Conservation (phyloP, 2,797 vertebrate genomes). For the Acanthopagrus latus region DNA sequence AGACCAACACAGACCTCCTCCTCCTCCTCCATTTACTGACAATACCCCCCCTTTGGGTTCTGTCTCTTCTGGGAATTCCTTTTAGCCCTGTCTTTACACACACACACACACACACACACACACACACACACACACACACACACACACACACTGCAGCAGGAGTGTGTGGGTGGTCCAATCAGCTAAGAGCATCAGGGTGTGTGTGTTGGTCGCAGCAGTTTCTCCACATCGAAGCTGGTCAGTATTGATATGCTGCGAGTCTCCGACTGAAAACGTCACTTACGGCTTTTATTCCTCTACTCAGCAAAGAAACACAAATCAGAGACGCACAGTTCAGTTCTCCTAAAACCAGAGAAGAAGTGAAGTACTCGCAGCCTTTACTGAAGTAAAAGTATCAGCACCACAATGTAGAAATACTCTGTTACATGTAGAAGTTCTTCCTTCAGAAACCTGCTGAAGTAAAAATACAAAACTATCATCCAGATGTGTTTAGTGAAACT, state of each 20-base stretch:
- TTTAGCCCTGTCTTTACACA: slow-evolving; percentile 4
- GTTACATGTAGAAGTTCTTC: background rate
- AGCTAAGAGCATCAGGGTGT: slow-evolving; percentile 55
- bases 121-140: slow-evolving; percentile 1
- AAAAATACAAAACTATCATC: background rate
- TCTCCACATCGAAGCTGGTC: slow-evolving; percentile 17
- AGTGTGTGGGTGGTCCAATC: slow-evolving; percentile 59
- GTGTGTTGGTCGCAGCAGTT: slow-evolving; percentile 20
- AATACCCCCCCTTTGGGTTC: background rate
- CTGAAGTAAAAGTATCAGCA: too few species aligned
- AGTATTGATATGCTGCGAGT: slow-evolving; percentile 11
- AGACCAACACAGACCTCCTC: background rate
- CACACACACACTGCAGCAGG: background rate
- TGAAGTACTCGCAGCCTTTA: background rate
- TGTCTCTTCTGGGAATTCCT: slow-evolving; percentile 23
- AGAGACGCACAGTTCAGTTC: background rate
- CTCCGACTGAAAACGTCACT: background rate
- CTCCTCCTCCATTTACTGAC: slow-evolving; percentile 3
- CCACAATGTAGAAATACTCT: background rate
- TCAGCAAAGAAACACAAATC: background rate
- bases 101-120: slow-evolving; percentile 9
- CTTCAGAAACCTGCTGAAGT: background rate
- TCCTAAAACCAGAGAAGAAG: background rate
- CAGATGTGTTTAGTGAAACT: background rate
- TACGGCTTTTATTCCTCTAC: background rate